Percentiles rank a stretch among this genome's conserved stretches.
Conservation (phyloP, 2,888 invertebrate species). For the Macaria notata region DNA sequence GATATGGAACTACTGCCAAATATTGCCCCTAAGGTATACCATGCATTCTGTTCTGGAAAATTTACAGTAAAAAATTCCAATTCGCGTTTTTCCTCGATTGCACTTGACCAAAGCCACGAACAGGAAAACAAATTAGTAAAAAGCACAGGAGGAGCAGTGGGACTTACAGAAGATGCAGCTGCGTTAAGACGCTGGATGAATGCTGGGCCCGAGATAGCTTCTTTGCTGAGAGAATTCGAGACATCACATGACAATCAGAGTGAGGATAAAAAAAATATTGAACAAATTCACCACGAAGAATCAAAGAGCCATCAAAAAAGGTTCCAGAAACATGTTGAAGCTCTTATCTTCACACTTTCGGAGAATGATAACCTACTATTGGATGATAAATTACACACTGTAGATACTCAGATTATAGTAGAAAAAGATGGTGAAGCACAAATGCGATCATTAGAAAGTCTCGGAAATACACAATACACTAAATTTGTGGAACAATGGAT, state of each 20-base stretch:
- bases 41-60: conserved; percentile 20
- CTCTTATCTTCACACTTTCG: conserved; percentile 17
- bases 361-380: conserved; percentile 19
- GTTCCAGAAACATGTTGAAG: conserved; percentile 23
- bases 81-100: conserved; percentile 21
- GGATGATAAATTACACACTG: conserved; percentile 18
- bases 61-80: conserved; percentile 14
- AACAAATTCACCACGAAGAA: conserved; percentile 23
- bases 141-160: conserved; percentile 18
- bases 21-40: conserved; percentile 15
- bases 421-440: conserved; percentile 22
- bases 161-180: conserved; percentile 19
- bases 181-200: conserved; percentile 24
- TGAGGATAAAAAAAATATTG: conserved; percentile 18
- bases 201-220: conserved; percentile 25
- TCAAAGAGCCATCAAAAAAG: conserved; percentile 25
- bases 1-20: conserved; percentile 21
- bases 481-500: conserved; percentile 19
- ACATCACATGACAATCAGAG: conserved; percentile 17
- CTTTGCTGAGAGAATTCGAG: conserved; percentile 21
- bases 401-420: conserved; percentile 20
- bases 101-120: conserved; percentile 21
- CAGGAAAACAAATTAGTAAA: conserved; percentile 17
- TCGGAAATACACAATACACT: conserved; percentile 18
- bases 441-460: conserved; percentile 20